Conservation (phyloP, 2,113 vertebrate species). For the Tylochromis polylepis region DNA sequence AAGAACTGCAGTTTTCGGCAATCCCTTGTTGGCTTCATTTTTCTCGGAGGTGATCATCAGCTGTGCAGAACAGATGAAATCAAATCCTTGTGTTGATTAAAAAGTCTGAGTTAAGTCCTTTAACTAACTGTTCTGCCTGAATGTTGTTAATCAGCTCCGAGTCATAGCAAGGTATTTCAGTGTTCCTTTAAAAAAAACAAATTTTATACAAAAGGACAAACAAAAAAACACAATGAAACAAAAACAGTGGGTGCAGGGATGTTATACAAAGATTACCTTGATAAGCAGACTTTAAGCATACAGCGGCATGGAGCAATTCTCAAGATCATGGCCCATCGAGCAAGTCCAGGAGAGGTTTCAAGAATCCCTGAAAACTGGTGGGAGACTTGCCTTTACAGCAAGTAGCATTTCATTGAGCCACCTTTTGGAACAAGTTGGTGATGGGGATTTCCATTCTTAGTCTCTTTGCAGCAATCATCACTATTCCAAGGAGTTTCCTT, state of each 20-base stretch:
- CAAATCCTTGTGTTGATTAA: not conserved
- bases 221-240: not conserved
- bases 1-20: not conserved
- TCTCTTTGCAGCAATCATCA: not conserved
- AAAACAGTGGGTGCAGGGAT: not conserved
- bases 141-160: not conserved
- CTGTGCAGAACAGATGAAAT: not conserved
- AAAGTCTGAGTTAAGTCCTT: not conserved
- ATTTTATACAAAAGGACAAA: not conserved
- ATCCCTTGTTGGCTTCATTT: not conserved
- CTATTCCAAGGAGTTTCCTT: not conserved
- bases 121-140: not conserved
- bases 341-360: not conserved
- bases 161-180: not conserved
- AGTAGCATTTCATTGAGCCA: no score
- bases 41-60: not conserved
- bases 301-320: not conserved
- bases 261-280: not conserved
- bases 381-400: not conserved
- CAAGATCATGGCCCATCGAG: not conserved
- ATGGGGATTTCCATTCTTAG: not conserved
- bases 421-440: accelerated
- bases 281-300: not conserved
- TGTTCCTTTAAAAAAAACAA: not conserved
- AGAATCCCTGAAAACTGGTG: not conserved